phyloP scores from a whole-genome alignment of 2,888 invertebrate genomes.

The Lagria hirta region DNA sequence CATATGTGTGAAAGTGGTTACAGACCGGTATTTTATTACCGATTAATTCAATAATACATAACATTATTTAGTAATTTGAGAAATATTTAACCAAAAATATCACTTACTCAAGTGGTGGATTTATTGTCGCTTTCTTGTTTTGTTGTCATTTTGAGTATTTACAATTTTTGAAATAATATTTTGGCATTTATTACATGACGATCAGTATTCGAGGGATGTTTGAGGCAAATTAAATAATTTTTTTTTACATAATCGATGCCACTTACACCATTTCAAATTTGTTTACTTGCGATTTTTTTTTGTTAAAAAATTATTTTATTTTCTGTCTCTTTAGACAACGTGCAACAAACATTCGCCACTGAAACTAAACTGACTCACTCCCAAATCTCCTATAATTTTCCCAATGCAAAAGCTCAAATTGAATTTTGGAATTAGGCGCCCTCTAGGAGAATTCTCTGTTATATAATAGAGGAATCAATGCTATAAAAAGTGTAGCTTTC shows the following conservation, averaged over 20 bases:
- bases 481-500: no score
- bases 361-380: conserved; percentile 23
- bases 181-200: conserved; percentile 18
- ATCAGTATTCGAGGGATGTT: conserved; percentile 5
- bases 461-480: no score
- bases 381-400: no score
- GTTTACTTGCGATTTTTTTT: conserved; percentile 9
- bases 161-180: conserved; percentile 10
- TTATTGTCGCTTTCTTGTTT: conserved; percentile 6
- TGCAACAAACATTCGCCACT: conserved; percentile 21
- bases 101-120: conserved; percentile 12
- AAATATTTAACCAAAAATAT: no score
- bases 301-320: conserved; percentile 14
- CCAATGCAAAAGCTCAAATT: no score
- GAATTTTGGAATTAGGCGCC: no score
- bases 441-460: no score
- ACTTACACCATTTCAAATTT: conserved; percentile 14
- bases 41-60: no score
- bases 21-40: no score
- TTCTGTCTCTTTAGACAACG: conserved; percentile 12
- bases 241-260: conserved; percentile 8
- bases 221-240: conserved; percentile 3
- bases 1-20: no score
- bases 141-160: conserved; percentile 10
- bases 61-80: no score